Evolutionary conservation across 1,140 invertebrate species (phyloP), one percentile per base, ranked within the genome.

Genomic region (Drosophila varians): DNA sequence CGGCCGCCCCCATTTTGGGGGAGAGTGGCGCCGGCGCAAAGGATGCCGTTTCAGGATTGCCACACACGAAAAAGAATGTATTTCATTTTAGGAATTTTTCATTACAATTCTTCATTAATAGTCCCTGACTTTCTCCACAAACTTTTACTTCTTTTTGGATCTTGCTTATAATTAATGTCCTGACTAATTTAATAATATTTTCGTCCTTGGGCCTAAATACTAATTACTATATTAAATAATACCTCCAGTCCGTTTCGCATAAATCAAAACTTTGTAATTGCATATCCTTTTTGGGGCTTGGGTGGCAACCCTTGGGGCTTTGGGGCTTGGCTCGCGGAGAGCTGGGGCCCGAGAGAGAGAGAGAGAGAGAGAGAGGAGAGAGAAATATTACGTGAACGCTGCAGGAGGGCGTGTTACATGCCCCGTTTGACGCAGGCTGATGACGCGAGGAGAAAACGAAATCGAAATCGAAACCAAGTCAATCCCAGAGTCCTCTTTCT

Each of bases 381-480:
- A 46, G 25, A n/a, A 52, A 53, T 65, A 70, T 80, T 80, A 82
- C 77, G 61, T 77, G 77, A 16, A 73, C 73, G 68, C 61, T 54
- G 69, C 48, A 72, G 69, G 77, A 79, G 77, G 77, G 77, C 77
- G 77, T 82, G 68, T 79, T 78, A 74, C 77, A 62, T 47, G 57
- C 73, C 36, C 36, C 53, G 40, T 62, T 60, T 60, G 64, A 57
- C 56, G 38, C 51, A 56, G 31, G 51, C 51, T 64, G 64, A 73
- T 21, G 56, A 72, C 53, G 40, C 69, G 62, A 54, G 45, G 68
- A 36, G 28, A 31, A n/a, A 40, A 18, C 42, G 58, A 43, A 23
- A 43, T 19, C 54, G 66, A 73, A 72, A 62, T 47, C 45, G 47
- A 58, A 68, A 52, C 28, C 68, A 34, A 68, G 34, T 46, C 53